Base-by-base conservation (phyloP, 1,140 invertebrate genomes). In the Cotesia glomerata region DNA sequence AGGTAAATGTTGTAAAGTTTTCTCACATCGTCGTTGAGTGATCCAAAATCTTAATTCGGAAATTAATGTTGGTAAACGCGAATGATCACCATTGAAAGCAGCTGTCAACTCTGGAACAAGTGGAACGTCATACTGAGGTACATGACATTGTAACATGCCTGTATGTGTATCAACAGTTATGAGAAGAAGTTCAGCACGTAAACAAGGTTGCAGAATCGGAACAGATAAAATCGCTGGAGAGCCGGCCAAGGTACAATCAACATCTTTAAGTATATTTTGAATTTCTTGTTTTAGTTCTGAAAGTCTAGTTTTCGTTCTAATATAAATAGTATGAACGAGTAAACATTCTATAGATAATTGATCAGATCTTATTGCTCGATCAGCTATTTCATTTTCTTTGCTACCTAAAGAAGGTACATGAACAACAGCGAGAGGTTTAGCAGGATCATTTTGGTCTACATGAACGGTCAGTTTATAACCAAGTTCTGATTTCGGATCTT, bases 301-400 rank as follows among this genome's bases (percentile, higher is more conserved):
- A 5, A 98, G 87, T 16, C 95, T 89, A 75, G 92, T 93, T 65
- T 93, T 90, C 0, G 96, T 97, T 71, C 98, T 89, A 34, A 98
- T 93, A 84, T 98, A 97, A 79, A 99, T 97, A 0, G 97, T 99
- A 80, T 98, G 95, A n/a, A 98, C 96, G n/a, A 99, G 88, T 58
- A 99, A 88, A 58, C 95, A 92, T 88, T 98, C 97, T 91, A 99
- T 95, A 1, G 96, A 98, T 1, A 98, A 88, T 75, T 95, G 91
- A 84, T 97, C 95, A 36, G 94, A 95, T 64, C 92, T 90, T 61
- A 96, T 92, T 4, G 94, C 93, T 76, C 92, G 87, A 77, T 95
- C 93, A 34, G 93, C 93, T 66, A 94, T 92, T 86, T 95, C 94
- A 74, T 86, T 87, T 82, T 92, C 91, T 75, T 92, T 93, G 52